phyloP scores from a whole-genome alignment of 37 sponge, comb jelly and placozoan genomes.

The Eunapius fragilis region DNA sequence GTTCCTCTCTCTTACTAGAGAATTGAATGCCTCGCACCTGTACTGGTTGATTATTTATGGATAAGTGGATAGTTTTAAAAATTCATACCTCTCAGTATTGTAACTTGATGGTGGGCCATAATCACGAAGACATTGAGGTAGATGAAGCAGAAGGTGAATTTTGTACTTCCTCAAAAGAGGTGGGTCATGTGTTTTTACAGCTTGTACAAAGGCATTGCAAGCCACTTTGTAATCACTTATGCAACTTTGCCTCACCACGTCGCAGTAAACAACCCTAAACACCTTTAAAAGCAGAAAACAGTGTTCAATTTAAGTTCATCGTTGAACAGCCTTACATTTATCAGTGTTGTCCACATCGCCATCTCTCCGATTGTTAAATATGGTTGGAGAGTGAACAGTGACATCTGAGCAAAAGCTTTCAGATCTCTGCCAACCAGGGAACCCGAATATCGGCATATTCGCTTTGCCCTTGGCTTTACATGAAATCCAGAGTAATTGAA shows the following conservation, averaged over 20 bases:
- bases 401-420: slow-evolving; percentile 40
- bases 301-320: background rate
- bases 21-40: slow-evolving; percentile 10
- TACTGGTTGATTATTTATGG: background rate
- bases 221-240: background rate
- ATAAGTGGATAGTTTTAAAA: background rate
- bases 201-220: slow-evolving; percentile 23
- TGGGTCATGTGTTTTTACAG: background rate
- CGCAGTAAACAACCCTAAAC: slow-evolving; percentile 15
- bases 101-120: slow-evolving; percentile 40
- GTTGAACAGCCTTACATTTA: background rate
- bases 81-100: slow-evolving; percentile 42
- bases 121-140: slow-evolving; percentile 27
- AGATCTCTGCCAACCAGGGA: slow-evolving; percentile 65
- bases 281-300: slow-evolving; percentile 8
- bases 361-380: slow-evolving; percentile 1
- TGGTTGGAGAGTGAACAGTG: slow-evolving; percentile 17
- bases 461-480: slow-evolving; percentile 11
- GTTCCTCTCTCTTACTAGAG: background rate
- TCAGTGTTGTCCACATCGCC: slow-evolving; percentile 6
- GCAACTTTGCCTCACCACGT: background rate
- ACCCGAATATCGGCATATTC: slow-evolving; percentile 2
- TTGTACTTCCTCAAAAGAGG: background rate
- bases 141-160: slow-evolving; percentile 10
- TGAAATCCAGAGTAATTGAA: slow-evolving; percentile 47